A percentile compares a stretch with the other conserved stretches of the same genome.
These are phyloP conservation scores for Genyomyrus donnyi DNA, from an alignment of 2,113 vertebrate species.

Conservation along the genomic window DNA sequence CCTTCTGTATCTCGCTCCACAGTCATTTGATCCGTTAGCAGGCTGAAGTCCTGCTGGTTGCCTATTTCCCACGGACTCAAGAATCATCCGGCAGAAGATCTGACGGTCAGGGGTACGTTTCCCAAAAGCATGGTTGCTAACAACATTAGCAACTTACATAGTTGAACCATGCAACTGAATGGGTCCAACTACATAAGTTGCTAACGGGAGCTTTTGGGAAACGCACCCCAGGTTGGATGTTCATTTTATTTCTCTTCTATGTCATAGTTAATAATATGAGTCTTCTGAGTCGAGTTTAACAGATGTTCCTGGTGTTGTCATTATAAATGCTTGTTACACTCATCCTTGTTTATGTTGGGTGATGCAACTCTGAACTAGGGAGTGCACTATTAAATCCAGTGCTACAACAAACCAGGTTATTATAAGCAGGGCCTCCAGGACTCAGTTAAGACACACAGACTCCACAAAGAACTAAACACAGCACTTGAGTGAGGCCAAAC, in stretches of 20 bases:
- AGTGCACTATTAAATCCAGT: neutral
- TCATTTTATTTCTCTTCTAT: neutral
- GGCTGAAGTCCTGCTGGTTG: neutral
- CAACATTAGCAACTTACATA: too few species aligned
- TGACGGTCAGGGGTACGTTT: neutral
- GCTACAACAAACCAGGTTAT: neutral
- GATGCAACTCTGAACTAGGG: neutral
- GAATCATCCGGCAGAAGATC: neutral
- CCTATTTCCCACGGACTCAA: neutral
- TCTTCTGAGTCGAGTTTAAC: neutral
- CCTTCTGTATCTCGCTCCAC: neutral
- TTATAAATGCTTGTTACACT: neutral
- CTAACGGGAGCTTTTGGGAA: too few species aligned
- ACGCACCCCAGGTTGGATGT: neutral
- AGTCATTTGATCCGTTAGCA: neutral
- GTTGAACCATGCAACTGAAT: too few species aligned
- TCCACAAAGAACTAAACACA: neutral
- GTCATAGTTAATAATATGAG: neutral
- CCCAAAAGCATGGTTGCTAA: too few species aligned
- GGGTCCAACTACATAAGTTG: too few species aligned
- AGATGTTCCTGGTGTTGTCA: neutral
- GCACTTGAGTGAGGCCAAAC: neutral
- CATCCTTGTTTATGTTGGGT: neutral
- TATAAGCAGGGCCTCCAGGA: neutral
- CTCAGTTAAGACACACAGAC: neutral